phyloP scores from a whole-genome alignment of 1,140 invertebrate genomes.

The Drosophila mauritiana region DNA sequence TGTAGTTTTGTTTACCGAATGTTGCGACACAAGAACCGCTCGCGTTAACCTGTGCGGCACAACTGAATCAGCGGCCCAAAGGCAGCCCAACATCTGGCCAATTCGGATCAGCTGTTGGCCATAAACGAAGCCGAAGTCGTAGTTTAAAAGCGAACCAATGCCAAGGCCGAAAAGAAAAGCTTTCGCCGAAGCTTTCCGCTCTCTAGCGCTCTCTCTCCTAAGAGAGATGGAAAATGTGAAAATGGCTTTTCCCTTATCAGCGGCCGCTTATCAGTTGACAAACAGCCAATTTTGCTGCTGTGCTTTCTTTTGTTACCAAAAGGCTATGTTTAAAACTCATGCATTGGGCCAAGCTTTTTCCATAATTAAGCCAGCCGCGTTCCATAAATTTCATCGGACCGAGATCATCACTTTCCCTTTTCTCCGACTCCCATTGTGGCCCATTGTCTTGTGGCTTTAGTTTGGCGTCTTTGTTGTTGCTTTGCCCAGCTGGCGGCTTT shows the following conservation, averaged over 20 bases:
- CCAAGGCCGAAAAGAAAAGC: conserved; percentile 64
- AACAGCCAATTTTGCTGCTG: conserved; percentile 35
- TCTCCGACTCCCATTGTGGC: conserved; percentile 9
- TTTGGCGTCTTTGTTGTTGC: conserved; percentile 24
- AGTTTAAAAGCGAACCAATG: conserved; percentile 39
- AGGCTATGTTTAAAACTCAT: conserved; percentile 69
- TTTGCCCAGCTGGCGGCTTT: conserved; percentile 46
- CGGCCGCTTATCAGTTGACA: conserved; percentile 56
- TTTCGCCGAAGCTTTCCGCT: conserved; percentile 27
- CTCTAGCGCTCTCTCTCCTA: conserved; percentile 8
- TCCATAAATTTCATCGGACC: conserved; percentile 34
- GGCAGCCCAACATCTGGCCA: conserved; percentile 24
- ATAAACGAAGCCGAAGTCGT: conserved; percentile 23
- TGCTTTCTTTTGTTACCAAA: conserved; percentile 40
- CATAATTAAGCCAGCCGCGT: conserved; percentile 58
- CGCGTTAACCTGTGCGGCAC: conserved; percentile 40
- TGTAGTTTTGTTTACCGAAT: background rate
- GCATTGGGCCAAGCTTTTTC: conserved; percentile 56
- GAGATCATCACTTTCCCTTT: conserved; percentile 61
- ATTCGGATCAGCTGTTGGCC: conserved; percentile 31
- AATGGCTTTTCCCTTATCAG: conserved; percentile 52
- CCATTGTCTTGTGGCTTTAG: conserved; percentile 32
- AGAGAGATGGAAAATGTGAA: conserved; percentile 9
- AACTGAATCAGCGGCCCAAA: conserved; percentile 41
- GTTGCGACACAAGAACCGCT: conserved; percentile 37